Evolutionary conservation across 2,113 vertebrate species (phyloP), one percentile per base, ranked within the genome.

Genomic region (Bubalus kerabau): DNA sequence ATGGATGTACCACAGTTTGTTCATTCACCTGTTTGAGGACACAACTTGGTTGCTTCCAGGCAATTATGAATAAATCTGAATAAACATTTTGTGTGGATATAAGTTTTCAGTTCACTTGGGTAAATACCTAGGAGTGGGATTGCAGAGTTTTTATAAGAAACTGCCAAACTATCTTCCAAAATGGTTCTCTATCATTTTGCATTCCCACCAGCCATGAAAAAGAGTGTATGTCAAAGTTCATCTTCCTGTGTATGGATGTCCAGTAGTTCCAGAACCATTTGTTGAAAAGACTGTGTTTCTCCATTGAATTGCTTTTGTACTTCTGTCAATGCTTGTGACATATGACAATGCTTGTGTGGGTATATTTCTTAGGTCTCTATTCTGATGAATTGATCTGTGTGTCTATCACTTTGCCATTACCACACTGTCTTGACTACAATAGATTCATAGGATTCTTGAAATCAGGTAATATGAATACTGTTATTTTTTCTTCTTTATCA

Each of bases 401-500:
- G 67, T 56, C 46, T 67, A 0, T 86, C 28, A 92, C 71, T 95
- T 95, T 97, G 19, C 60, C n/a, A 96, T 83, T 97, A 74, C 36
- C 80, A 90, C 24, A 87, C 36, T 91, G 40, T 81, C 36, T 94
- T 97, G 91, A 94, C 84, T 74, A 87, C 23, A 62, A 5, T 94
- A 87, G 28, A 82, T 97, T 95, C 92, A 81, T 82, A 92, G 14
- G 89, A 83, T 74, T 82, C 56, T 93, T 95, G 43, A 97, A 96
- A 91, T 95, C 23, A 81, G 46, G 3, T 88, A 84, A 90, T 90
- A 56, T 26, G 50, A 91, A 43, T 89, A 89, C n/a, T 94, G 10
- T 59, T 54, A n/a, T 88, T 89, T 88, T 88, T 88, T 85, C 30
- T 96, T 87, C 21, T 87, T 83, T 92, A 85, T 87, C 40, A 94